Evolutionary conservation across 2,113 vertebrate genomes (phyloP).

Genomic region (Elephantulus edwardii): DNA sequence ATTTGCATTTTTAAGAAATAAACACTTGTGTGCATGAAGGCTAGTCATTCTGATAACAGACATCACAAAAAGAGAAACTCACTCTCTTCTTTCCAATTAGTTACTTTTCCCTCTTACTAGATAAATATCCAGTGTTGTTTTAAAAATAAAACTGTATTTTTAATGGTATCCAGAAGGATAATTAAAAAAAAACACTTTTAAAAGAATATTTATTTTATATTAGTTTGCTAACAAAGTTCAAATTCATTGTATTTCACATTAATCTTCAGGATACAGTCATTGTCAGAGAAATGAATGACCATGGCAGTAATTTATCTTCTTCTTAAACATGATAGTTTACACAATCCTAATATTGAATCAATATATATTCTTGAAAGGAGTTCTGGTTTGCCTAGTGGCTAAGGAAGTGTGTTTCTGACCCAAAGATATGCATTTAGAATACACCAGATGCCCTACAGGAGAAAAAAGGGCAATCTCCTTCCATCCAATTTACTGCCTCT

Average conservation of each 20-base stretch:
- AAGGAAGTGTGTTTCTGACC: no score
- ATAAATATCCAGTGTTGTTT: no score
- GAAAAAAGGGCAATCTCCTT: no score
- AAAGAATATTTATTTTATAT: no score
- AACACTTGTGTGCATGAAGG: not conserved
- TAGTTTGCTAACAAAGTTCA: no score
- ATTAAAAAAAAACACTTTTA: not conserved
- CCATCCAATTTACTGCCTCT: no score
- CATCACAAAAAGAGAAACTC: constrained; percentile 9
- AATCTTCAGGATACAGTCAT: not conserved
- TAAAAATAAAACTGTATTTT: not conserved
- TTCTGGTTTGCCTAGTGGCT: no score
- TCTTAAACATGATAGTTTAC: not conserved
- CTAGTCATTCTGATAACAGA: not conserved
- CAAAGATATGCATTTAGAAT: no score
- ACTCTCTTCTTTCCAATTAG: not conserved
- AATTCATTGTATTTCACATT: no score
- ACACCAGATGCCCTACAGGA: no score
- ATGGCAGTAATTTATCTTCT: not conserved
- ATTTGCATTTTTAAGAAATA: constrained; percentile 40
- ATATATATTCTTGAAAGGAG: constrained; percentile 7
- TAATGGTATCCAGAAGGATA: not conserved
- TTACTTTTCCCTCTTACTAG: not conserved
- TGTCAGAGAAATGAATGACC: not conserved
- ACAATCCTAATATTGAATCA: constrained; percentile 30